Base-by-base conservation (phyloP, 2,888 invertebrate genomes). In the Macrosiphum euphorbiae region DNA sequence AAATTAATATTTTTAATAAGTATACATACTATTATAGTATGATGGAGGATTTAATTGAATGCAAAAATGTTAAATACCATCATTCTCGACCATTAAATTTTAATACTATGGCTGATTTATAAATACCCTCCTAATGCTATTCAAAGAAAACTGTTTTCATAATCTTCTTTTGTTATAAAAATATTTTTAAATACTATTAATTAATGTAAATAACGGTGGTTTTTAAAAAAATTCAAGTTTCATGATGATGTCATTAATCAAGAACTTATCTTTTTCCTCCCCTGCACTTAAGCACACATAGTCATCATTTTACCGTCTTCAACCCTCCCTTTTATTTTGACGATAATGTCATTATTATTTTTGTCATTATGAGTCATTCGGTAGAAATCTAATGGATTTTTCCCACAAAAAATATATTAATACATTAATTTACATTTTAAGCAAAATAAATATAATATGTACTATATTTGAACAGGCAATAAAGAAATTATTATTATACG, bases 121-220 rank as follows among this genome's bases (percentile, higher is more conserved):
- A 91, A 86, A 91, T 35, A 55, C 28, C 50, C 35, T 67, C 13
- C 10, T 88, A 55, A 88, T 50, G 90, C 24, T 28, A n/a, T 90
- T 67, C 20, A 67, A 61, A 41, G 41, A 58, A 88, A 58, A 87
- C 44, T 26, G 47, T 91, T 85, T 86, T 58, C 50, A 41, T 16
- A 84, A 44, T 20, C n/a, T 28, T 67, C 52, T 90, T 90, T 94
- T 86, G 90, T 86, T 90, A n/a, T 67, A 41, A 52, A 86, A 67
- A 86, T 94, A n/a, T 90, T 90, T 94, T 94, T 94, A 94, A 94
- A 90, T 47, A 86, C 90, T 94, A 94, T 94, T 94, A 90, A 94
- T 94, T 94, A 94, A 94, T 90, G 50, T 58, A 52, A 90, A 94
- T 90, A 90, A 90, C 61, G 90, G 0, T 67, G 28, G 61, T 50